Base-by-base conservation (phyloP, 1,140 invertebrate species). In the Dryas iulia region DNA sequence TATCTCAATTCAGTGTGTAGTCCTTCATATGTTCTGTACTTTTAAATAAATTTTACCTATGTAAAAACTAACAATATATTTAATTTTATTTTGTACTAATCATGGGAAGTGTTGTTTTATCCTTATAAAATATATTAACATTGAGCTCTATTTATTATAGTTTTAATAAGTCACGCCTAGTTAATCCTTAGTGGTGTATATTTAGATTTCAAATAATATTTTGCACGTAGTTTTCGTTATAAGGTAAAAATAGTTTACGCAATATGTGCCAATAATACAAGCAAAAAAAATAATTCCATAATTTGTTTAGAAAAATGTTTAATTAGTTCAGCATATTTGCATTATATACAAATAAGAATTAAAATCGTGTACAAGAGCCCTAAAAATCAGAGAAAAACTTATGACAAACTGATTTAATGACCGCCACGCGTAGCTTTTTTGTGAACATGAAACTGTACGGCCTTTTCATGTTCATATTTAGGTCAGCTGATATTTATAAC, bases 11-110 rank as follows among this genome's bases (percentile, higher is more conserved):
- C 88, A 89, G 84, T 90, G 86, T 92, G 89, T 92, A 92, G 88
- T 89, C 86, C 84, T 87, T 89, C 89, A 91, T 90, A 89, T 90
- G 90, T 92, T 89, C 86, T 92, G 86, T 91, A 92, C 87, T 92
- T 92, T 91, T 92, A 89, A 90, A 89, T 88, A 91, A 89, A 88
- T 91, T 91, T 90, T 91, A 89, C 81, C 89, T 92, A 91, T 91
- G 86, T 92, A 89, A 90, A 90, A 92, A 92, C 89, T 92, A 92
- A 92, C 90, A 89, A 84, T 91, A 92, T 91, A 92, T 92, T 92
- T 92, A 91, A 90, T 92, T 92, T 92, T 90, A 91, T 92, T 92
- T 92, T 92, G 87, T 92, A 92, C 92, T 92, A 92, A 92, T 92
- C 86, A 89, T 86, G 90, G 90, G 87, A 92, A 92, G 90, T 92